Evolutionary conservation across 2,888 invertebrate genomes (phyloP).

Genomic region (Cephus sareptanus): DNA sequence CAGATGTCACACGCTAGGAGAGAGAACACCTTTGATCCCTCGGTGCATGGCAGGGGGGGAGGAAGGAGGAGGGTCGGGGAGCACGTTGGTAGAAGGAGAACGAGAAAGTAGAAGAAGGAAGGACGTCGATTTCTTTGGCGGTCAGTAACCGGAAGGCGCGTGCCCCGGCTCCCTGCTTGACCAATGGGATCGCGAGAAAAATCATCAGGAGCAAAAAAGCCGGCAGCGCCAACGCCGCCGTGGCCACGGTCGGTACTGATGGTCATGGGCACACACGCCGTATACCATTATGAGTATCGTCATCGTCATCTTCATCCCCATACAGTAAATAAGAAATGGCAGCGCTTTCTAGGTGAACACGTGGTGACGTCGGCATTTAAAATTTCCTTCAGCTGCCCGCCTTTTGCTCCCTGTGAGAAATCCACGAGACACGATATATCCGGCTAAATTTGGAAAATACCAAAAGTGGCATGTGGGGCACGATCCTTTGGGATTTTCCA

Average conservation of each 20-base stretch:
- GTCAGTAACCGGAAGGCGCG: constrained; percentile 11
- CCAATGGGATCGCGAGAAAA: constrained; percentile 2
- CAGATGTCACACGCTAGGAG: constrained; percentile 33
- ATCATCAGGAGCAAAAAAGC: neutral
- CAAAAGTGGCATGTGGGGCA: constrained; percentile 24
- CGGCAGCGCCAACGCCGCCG: neutral
- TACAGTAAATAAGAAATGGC: neutral
- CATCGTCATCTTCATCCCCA: neutral
- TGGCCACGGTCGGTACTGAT: neutral
- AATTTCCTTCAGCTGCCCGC: constrained; percentile 34
- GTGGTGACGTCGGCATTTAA: constrained; percentile 24
- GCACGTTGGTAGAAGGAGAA: neutral
- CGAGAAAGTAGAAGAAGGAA: neutral
- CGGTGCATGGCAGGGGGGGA: neutral
- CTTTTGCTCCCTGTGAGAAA: neutral
- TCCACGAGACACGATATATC: neutral
- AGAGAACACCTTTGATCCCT: constrained; percentile 10
- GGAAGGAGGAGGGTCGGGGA: constrained; percentile 4
- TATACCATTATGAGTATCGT: neutral
- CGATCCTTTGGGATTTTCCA: constrained; percentile 10
- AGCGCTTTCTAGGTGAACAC: constrained; percentile 14
- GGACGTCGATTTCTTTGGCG: constrained; percentile 5
- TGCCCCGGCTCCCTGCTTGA: neutral
- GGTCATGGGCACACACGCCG: neutral
- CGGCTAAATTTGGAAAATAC: constrained; percentile 21